phyloP scores from a whole-genome alignment of 2,888 invertebrate genomes.

The Limnephilus lunatus region DNA sequence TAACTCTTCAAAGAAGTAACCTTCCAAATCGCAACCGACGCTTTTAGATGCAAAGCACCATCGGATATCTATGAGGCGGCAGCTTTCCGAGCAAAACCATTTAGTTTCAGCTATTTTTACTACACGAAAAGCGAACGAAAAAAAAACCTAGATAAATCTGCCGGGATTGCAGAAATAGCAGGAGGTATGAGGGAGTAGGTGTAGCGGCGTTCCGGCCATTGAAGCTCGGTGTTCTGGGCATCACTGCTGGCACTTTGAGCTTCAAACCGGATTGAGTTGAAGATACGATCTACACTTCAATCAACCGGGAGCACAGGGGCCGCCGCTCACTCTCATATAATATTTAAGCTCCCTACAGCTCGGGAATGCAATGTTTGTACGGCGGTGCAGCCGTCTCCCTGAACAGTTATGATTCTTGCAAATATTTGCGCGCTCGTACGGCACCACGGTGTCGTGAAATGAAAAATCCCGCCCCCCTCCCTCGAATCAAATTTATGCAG shows the following conservation, averaged over 20 bases:
- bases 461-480: constrained; percentile 3
- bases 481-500: constrained; percentile 19
- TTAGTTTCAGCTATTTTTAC: neutral
- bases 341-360: neutral
- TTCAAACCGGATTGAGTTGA: constrained; percentile 56
- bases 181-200: neutral
- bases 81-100: neutral
- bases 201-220: constrained; percentile 18
- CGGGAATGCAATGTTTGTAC: constrained; percentile 22
- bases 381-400: constrained; percentile 19
- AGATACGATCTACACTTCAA: constrained; percentile 63
- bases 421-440: constrained; percentile 14
- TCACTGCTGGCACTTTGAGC: constrained; percentile 47
- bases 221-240: constrained; percentile 29
- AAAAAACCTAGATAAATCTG: constrained; percentile 22
- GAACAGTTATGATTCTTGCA: constrained; percentile 41
- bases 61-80: neutral
- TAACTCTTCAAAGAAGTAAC: neutral
- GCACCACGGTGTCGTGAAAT: constrained; percentile 8
- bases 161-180: constrained; percentile 6
- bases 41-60: too few species aligned
- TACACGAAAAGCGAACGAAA: neutral
- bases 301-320: constrained; percentile 46
- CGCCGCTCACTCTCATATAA: constrained; percentile 14
- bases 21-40: neutral